Conservation (phyloP, 37 sponge, comb jelly and placozoan genomes). For the Theonella swinhoei region DNA sequence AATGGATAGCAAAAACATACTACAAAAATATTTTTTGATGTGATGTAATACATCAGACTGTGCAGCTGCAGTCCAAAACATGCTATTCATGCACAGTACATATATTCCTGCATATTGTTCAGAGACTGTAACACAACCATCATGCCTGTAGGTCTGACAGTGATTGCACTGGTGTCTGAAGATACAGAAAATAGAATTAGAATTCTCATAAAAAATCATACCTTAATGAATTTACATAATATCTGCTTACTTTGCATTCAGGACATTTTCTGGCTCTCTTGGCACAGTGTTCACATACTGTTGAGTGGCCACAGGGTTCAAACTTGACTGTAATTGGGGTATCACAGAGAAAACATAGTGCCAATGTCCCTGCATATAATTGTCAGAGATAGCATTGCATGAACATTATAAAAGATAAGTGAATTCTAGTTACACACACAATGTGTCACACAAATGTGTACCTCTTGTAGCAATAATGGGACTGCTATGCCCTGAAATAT, state of each 20-base stretch:
- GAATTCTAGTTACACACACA: too few species aligned
- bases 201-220: neutral
- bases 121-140: neutral
- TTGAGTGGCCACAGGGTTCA: neutral
- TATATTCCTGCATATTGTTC: too few species aligned
- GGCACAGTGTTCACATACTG: neutral
- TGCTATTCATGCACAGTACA: too few species aligned
- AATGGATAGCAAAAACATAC: too few species aligned
- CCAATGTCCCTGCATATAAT: neutral
- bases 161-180: neutral
- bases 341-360: constrained; percentile 12
- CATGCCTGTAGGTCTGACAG: neutral
- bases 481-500: too few species aligned
- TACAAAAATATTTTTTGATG: too few species aligned
- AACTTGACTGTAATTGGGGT: constrained; percentile 11
- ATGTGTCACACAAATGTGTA: too few species aligned
- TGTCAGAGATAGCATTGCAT: too few species aligned
- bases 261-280: constrained; percentile 12
- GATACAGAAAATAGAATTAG: neutral
- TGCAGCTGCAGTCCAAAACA: too few species aligned
- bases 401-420: too few species aligned
- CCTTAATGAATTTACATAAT: neutral
- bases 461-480: too few species aligned
- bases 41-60: too few species aligned
- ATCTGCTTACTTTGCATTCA: neutral